Evolutionary conservation across 2,113 vertebrate species (phyloP).

Genomic region (Phrynosoma platyrhinos): DNA sequence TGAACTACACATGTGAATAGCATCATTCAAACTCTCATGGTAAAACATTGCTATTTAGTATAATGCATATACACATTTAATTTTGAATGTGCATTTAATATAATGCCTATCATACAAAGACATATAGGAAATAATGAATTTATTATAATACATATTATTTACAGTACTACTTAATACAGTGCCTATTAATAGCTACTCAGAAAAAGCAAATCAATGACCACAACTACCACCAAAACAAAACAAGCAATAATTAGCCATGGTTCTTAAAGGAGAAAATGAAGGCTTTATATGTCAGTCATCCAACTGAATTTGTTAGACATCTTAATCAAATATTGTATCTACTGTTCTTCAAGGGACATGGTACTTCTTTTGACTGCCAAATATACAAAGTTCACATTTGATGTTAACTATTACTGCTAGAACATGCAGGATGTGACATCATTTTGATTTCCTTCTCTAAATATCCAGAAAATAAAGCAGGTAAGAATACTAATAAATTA

Average conservation of each 20-base stretch:
- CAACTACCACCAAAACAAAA: not conserved
- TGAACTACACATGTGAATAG: not conserved
- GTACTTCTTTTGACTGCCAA: not conserved
- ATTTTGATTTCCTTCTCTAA: not conserved
- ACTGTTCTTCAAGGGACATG: not conserved
- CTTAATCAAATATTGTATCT: not conserved
- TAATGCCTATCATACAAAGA: too few relatives aligned
- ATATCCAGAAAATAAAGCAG: not conserved
- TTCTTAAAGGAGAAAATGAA: conserved; percentile 16
- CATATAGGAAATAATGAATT: too few relatives aligned
- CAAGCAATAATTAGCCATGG: not conserved
- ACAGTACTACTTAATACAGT: not conserved
- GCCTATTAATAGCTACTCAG: conserved; percentile 29
- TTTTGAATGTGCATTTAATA: too few relatives aligned
- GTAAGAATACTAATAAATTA: not conserved
- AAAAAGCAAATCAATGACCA: conserved; percentile 25
- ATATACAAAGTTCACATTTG: not conserved
- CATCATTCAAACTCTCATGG: not conserved
- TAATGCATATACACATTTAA: too few relatives aligned
- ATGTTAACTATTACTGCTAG: not conserved
- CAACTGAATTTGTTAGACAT: conserved; percentile 40
- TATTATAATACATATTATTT: too few relatives aligned
- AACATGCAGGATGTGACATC: not conserved
- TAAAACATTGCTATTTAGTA: not conserved
- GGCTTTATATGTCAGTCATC: conserved; percentile 29